Percentiles rank a stretch among this genome's conserved stretches.
Conservation (phyloP, 2,113 vertebrate genomes). For the Bolborhynchus lineola region DNA sequence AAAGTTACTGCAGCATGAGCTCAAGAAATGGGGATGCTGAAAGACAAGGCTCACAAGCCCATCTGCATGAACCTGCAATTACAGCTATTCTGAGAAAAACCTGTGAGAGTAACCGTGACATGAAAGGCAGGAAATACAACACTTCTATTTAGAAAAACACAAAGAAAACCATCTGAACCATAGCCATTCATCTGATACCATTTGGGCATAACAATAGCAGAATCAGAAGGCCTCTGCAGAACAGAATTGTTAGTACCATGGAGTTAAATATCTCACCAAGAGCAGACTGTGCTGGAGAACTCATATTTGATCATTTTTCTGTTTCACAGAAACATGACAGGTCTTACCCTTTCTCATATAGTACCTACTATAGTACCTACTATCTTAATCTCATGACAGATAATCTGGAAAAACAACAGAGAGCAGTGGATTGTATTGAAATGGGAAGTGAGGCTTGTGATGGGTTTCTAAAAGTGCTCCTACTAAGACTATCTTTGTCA, state of each 20-base stretch:
- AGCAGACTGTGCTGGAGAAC: neutral
- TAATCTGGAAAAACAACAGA: neutral
- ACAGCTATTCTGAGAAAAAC: neutral
- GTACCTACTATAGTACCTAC: neutral
- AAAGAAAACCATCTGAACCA: neutral
- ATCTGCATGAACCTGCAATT: neutral
- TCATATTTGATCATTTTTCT: neutral
- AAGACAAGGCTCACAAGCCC: neutral
- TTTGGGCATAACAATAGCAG: neutral
- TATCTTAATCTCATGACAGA: neutral
- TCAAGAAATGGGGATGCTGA: neutral
- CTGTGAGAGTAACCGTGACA: neutral
- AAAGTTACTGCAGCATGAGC: neutral
- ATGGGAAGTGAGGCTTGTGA: neutral
- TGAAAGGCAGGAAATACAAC: neutral
- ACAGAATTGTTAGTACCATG: neutral
- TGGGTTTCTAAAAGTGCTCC: neutral
- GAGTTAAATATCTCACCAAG: neutral
- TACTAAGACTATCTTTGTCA: neutral
- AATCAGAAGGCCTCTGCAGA: neutral
- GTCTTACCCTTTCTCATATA: neutral
- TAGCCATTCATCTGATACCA: neutral
- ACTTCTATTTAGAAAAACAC: neutral
- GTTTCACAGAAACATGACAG: neutral
- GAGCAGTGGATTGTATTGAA: neutral